These are phyloP conservation scores for Sycobia sp. DNA, from an alignment of 1,140 invertebrate species.

Conservation along the genomic window DNA sequence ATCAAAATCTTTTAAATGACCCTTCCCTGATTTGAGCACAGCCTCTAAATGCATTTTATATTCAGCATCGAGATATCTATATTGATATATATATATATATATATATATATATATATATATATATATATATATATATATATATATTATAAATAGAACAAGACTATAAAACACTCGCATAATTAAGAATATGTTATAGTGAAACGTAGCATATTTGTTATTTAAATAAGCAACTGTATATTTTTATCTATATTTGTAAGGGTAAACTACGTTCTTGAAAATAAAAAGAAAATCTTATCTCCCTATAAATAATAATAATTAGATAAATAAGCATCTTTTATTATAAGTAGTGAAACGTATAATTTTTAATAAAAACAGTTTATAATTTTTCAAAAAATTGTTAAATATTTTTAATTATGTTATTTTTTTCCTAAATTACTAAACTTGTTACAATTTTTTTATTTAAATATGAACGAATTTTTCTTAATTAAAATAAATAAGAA, in stretches of 20 bases:
- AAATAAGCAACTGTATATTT: constrained; percentile 27
- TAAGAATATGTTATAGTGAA: constrained; percentile 29
- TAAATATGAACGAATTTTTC: neutral
- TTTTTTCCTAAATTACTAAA: too few species aligned
- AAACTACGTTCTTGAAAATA: constrained; percentile 6
- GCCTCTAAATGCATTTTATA: too few species aligned
- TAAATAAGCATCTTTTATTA: neutral
- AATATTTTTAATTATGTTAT: too few species aligned
- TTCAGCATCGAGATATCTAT: too few species aligned
- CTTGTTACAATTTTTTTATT: too few species aligned
- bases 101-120: neutral
- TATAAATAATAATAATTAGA: neutral
- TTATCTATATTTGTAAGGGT: constrained; percentile 22
- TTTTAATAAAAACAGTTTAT: too few species aligned
- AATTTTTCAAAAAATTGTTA: neutral
- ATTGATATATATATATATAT: too few species aligned
- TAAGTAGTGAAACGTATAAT: too few species aligned
- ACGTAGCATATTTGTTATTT: constrained; percentile 25
- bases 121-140: constrained; percentile 26
- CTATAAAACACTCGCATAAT: constrained; percentile 13
- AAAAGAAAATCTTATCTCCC: neutral
- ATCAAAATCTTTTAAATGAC: too few species aligned
- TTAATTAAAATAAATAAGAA: neutral
- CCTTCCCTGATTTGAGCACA: too few species aligned
- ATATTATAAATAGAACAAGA: neutral